Evolutionary conservation across 53 echinoderm and acorn worm genomes (phyloP).

Genomic region (Henricia sp.): DNA sequence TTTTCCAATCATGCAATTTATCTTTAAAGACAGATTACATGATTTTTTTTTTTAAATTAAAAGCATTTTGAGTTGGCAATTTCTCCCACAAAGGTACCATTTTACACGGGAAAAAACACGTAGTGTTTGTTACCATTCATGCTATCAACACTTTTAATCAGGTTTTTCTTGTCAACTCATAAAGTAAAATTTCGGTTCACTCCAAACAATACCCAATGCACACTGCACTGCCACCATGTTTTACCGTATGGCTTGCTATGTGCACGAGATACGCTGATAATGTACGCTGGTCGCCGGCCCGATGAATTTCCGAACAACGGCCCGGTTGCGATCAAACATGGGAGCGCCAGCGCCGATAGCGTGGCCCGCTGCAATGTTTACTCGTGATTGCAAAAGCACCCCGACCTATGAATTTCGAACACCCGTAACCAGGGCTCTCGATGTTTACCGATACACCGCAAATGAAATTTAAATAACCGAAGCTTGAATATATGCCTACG

Average conservation of each 20-base stretch:
- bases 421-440: neutral
- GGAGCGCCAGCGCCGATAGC: neutral
- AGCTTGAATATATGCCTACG: neutral
- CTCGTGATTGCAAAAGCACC: neutral
- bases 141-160: too few species aligned
- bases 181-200: neutral
- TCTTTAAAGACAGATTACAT: too few species aligned
- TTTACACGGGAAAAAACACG: too few species aligned
- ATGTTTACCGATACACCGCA: conserved; percentile 4
- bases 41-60: too few species aligned
- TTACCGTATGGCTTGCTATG: too few species aligned
- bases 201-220: neutral
- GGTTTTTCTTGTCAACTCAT: too few species aligned
- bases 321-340: conserved; percentile 8
- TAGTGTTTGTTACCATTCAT: too few species aligned
- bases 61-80: too few species aligned
- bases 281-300: neutral
- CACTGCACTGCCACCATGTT: neutral
- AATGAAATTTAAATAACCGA: neutral
- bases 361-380: conserved; percentile 7
- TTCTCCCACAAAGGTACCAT: too few species aligned
- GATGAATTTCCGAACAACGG: conserved; percentile 5
- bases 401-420: neutral
- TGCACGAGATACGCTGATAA: neutral
- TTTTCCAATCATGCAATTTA: too few species aligned